These are phyloP conservation scores for Morone chrysops DNA, from an alignment of 2,113 vertebrate genomes.

Conservation along the genomic window DNA sequence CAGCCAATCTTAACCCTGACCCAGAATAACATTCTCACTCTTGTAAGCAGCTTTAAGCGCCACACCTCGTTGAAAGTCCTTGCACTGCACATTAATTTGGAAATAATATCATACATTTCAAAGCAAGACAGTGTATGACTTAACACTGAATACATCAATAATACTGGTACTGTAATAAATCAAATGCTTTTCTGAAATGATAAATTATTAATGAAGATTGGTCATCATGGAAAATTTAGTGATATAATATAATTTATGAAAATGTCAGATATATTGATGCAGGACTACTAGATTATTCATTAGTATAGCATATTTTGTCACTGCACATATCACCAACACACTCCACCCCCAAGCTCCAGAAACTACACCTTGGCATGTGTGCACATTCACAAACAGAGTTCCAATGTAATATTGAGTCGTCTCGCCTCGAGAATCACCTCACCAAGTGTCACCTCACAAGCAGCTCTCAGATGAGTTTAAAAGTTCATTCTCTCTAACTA, in stretches of 20 bases:
- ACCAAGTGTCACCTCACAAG: neutral
- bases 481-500: conserved; percentile 45
- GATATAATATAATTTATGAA: conserved; percentile 12
- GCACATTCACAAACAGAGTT: conserved; percentile 5
- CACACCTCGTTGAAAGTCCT: neutral
- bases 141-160: neutral
- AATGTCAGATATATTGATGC: neutral
- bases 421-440: conserved; percentile 7
- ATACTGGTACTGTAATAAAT: neutral
- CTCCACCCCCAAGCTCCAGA: neutral
- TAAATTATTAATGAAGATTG: conserved; percentile 15
- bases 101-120: neutral
- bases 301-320: neutral
- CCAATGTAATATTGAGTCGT: neutral
- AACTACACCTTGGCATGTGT: neutral
- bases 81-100: neutral
- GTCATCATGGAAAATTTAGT: conserved; percentile 24
- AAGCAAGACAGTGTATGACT: neutral
- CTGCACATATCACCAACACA: neutral
- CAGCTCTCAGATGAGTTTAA: conserved; percentile 53
- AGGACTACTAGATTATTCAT: neutral
- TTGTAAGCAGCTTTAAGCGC: too few species aligned
- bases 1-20: neutral
- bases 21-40: neutral
- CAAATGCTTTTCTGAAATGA: neutral